A percentile compares a stretch with the other conserved stretches of the same genome.
Evolutionary conservation across 2,797 vertebrate species (phyloP).

Genomic region (Pseudotriccus pelzelni): DNA sequence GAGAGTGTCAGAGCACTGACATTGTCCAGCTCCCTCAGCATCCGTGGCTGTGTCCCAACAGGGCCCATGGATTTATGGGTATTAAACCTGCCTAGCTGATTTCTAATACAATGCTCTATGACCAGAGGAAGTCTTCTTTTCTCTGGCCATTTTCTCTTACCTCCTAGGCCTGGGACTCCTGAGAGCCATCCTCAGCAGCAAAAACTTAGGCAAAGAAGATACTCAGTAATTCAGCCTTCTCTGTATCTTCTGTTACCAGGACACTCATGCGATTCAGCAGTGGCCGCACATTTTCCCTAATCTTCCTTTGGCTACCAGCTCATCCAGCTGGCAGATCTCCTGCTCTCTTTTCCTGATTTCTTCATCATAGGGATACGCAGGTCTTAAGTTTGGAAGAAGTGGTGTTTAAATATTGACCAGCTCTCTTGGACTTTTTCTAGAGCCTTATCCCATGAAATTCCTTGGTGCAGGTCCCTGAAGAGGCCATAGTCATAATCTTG

Average conservation of each 20-base stretch:
- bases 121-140: neutral
- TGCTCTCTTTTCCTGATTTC: too few relatives aligned
- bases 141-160: neutral
- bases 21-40: neutral
- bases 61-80: neutral
- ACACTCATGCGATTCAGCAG: neutral
- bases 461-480: too few relatives aligned
- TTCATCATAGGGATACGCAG: too few relatives aligned
- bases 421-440: too few relatives aligned
- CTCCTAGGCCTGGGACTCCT: neutral
- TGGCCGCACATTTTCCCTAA: neutral
- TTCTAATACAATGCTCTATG: neutral
- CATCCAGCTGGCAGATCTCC: too few relatives aligned
- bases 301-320: neutral
- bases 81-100: neutral
- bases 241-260: neutral
- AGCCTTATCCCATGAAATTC: too few relatives aligned
- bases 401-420: too few relatives aligned
- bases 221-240: neutral
- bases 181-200: neutral
- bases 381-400: too few relatives aligned
- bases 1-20: neutral
- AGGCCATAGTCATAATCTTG: too few relatives aligned
- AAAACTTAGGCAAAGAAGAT: neutral
- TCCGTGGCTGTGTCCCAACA: neutral